Evolutionary conservation across 1,140 invertebrate species (phyloP).

Genomic region (Delia radicum): DNA sequence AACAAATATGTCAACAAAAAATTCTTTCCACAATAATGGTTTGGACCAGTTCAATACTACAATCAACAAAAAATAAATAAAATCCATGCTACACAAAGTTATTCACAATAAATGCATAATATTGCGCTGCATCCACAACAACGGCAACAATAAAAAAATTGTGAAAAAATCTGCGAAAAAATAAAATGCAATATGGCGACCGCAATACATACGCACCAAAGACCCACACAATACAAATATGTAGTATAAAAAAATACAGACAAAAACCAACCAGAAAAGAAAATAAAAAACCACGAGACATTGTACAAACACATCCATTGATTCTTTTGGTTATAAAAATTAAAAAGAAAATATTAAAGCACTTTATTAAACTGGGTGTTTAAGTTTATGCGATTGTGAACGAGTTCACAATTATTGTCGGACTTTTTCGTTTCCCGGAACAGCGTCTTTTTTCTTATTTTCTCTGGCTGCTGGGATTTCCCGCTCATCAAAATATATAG

Average conservation of each 20-base stretch:
- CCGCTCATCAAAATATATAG: too few species aligned
- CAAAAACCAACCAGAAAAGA: not conserved
- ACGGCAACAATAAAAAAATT: not conserved
- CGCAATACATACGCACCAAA: constrained; percentile 23
- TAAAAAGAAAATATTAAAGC: not conserved
- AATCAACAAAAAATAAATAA: not conserved
- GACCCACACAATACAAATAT: not conserved
- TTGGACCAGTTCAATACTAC: not conserved
- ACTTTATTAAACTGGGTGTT: not conserved
- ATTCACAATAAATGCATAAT: not conserved
- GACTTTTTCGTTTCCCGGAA: too few species aligned
- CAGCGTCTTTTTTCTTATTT: too few species aligned
- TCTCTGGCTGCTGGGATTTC: too few species aligned
- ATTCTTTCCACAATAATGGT: not conserved
- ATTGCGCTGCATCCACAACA: not conserved
- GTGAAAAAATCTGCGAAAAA: not conserved
- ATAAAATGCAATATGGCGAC: constrained; percentile 20
- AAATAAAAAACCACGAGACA: constrained; percentile 19
- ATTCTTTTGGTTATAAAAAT: not conserved
- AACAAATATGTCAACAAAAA: not conserved
- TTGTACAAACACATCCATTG: constrained; percentile 22
- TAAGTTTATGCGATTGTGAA: not conserved
- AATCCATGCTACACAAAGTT: not conserved
- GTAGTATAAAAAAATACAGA: too few species aligned
- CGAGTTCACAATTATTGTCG: not conserved